Evolutionary conservation across 1,140 invertebrate genomes (phyloP).

Genomic region (Colletes gigas): DNA sequence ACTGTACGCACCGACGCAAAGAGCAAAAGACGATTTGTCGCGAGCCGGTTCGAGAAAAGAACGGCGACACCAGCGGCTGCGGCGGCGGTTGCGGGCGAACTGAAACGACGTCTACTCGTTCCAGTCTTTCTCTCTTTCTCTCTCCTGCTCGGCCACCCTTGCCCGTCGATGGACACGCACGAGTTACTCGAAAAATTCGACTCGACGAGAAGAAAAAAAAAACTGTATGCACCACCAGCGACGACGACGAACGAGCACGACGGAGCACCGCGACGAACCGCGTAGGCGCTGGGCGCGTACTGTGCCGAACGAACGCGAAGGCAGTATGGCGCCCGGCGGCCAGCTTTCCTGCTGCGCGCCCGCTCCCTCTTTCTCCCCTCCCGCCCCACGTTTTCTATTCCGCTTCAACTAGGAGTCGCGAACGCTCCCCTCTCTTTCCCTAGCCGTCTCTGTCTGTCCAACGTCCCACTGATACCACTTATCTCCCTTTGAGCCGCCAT

Average conservation of each 20-base stretch:
- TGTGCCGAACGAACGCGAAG: conserved; percentile 64
- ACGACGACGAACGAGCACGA: conserved; percentile 35
- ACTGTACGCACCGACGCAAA: conserved; percentile 26
- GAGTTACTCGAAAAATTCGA: neutral
- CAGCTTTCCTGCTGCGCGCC: conserved; percentile 59
- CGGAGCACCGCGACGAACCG: conserved; percentile 52
- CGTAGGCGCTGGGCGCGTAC: conserved; percentile 70
- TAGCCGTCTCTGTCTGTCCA: neutral
- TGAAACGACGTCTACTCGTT: conserved; percentile 9
- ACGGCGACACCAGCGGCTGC: conserved; percentile 40
- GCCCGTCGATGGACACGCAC: conserved; percentile 9
- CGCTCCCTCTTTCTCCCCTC: conserved; percentile 53
- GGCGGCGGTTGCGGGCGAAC: neutral
- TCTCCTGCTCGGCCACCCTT: neutral
- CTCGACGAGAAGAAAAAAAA: neutral
- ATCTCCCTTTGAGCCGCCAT: neutral
- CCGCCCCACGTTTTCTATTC: conserved; percentile 11
- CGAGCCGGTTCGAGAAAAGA: conserved; percentile 36
- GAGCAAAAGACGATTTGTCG: conserved; percentile 34
- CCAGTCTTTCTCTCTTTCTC: too few relatives aligned
- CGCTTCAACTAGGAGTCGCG: neutral
- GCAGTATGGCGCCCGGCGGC: conserved; percentile 69
- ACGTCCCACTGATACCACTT: neutral
- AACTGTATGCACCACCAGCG: conserved; percentile 20
- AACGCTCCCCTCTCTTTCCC: conserved; percentile 6